Conservation (phyloP, 2,113 vertebrate genomes). For the Laticauda laticaudata region DNA sequence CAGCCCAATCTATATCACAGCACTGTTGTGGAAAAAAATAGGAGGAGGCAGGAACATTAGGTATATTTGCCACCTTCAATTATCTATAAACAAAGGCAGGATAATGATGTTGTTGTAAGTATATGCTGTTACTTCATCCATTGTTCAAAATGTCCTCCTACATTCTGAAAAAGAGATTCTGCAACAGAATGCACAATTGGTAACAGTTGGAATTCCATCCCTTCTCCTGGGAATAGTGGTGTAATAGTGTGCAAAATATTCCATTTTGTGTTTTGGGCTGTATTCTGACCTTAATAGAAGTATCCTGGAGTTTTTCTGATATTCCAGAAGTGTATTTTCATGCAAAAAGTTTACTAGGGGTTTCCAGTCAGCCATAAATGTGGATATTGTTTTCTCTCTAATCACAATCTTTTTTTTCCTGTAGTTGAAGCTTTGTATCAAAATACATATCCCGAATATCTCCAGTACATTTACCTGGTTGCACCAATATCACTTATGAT, state of each 20-base stretch:
- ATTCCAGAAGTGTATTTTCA: neutral
- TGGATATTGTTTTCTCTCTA: neutral
- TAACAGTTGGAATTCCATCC: neutral
- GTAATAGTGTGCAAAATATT: neutral
- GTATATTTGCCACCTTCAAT: neutral
- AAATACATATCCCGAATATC: conserved; percentile 90
- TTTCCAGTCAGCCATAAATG: neutral
- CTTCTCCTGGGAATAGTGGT: neutral
- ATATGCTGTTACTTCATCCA: neutral
- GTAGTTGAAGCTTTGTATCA: conserved; percentile 95
- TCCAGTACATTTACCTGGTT: conserved; percentile 97
- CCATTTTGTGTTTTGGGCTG: neutral
- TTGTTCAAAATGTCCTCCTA: neutral
- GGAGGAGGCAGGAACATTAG: neutral
- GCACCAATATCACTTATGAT: conserved; percentile 95
- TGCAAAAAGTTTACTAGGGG: neutral
- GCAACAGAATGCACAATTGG: neutral
- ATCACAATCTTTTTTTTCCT: conserved; percentile 49
- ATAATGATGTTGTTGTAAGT: neutral
- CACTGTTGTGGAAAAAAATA: neutral
- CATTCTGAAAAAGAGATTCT: neutral
- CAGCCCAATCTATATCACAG: neutral
- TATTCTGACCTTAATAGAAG: neutral
- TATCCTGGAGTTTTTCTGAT: neutral
- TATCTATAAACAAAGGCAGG: neutral